Conservation (phyloP, 2,113 vertebrate genomes). For the Pholis gunnellus region DNA sequence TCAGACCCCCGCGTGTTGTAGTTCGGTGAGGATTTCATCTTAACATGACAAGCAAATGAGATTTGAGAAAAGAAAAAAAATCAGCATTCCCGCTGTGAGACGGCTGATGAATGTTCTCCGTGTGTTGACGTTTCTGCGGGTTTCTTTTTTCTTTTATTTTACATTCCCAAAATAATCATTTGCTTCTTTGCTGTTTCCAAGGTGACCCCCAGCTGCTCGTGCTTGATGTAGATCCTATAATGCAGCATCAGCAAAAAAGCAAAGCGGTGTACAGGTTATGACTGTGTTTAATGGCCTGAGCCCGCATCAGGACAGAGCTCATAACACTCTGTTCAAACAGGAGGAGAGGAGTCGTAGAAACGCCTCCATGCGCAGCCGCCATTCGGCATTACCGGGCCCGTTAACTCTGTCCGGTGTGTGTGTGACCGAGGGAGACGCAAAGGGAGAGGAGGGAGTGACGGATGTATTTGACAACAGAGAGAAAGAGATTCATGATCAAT, state of each 20-base stretch:
- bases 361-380: constrained; percentile 1
- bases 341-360: not conserved
- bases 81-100: too few relatives aligned
- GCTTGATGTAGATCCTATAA: not conserved
- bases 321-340: constrained; percentile 32
- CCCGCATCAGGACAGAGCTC: constrained; percentile 18
- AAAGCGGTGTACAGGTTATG: constrained; percentile 24
- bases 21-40: too few relatives aligned
- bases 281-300: too few relatives aligned
- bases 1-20: too few relatives aligned
- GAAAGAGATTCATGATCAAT: constrained; percentile 2
- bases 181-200: constrained; percentile 50
- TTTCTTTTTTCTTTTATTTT: too few relatives aligned
- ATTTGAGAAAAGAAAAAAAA: too few relatives aligned
- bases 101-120: too few relatives aligned
- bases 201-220: constrained; percentile 54
- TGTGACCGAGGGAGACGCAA: not conserved
- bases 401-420: constrained; percentile 1
- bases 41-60: too few relatives aligned
- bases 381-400: constrained; percentile 13
- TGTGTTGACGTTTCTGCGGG: too few relatives aligned
- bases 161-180: too few relatives aligned
- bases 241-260: constrained; percentile 17
- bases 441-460: not conserved
- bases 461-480: constrained; percentile 25